phyloP scores from a whole-genome alignment of 1,140 invertebrate genomes.

The Panonychus citri region DNA sequence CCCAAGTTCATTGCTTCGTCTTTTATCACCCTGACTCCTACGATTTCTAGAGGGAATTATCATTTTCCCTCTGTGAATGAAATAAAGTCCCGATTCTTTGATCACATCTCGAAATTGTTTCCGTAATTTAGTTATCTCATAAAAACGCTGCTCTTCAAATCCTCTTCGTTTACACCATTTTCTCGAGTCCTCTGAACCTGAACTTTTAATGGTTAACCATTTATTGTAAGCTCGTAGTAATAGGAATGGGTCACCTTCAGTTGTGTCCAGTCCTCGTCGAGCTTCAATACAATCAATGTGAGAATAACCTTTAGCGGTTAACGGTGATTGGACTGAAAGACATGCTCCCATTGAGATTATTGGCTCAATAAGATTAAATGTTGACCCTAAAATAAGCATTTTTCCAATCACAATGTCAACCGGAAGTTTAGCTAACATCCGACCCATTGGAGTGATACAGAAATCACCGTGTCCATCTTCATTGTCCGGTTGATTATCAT shows the following conservation, averaged over 20 bases:
- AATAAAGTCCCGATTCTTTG: not conserved
- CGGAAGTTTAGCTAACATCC: constrained; percentile 61
- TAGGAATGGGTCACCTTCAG: constrained; percentile 85
- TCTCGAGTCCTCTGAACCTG: constrained; percentile 26
- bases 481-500: too few relatives aligned
- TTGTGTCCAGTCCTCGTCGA: constrained; percentile 56
- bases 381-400: constrained; percentile 31
- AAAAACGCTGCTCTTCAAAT: constrained; percentile 84
- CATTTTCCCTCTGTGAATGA: not conserved
- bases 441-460: constrained; percentile 66
- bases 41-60: constrained; percentile 46
- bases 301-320: constrained; percentile 63
- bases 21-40: too few relatives aligned
- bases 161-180: constrained; percentile 69
- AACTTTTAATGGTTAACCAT: constrained; percentile 53
- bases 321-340: constrained; percentile 75
- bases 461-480: constrained; percentile 33
- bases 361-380: constrained; percentile 34
- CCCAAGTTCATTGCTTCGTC: too few relatives aligned
- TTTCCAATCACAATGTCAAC: constrained; percentile 88
- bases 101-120: constrained; percentile 67
- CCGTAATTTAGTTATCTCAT: constrained; percentile 79
- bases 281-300: constrained; percentile 50
- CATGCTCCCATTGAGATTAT: constrained; percentile 69
- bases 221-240: constrained; percentile 65